Base-by-base conservation (phyloP, 2,888 invertebrate species). In the Camptogramma bilineatum region DNA sequence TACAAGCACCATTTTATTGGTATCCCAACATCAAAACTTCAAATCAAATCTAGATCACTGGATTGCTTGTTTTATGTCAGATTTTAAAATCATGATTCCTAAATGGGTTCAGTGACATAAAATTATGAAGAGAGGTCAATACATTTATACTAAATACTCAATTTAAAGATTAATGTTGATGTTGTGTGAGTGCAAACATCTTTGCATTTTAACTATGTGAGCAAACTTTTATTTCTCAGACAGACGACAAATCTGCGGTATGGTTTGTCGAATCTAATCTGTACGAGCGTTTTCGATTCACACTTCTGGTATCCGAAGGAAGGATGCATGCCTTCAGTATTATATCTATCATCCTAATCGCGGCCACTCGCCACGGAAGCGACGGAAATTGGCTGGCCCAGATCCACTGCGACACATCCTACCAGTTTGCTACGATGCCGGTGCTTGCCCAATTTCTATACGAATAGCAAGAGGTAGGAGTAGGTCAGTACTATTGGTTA, bases 321-420 rank as follows among this genome's bases (percentile, higher is more conserved):
- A 60, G 60, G 50, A 54, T 56, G 55, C 57, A 53, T 50, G 21
- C n/a, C 51, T 28, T 2, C 31, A 65, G 73, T 74, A n/a, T n/a
- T n/a, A n/a, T n/a, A 74, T 69, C 67, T 69, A 72, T 70, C 68
- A 59, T 71, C 73, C 76, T 79, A 70, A 75, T 76, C 71, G 74
- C 61, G 64, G 70, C 67, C 74, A 75, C 78, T 80, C 78, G 80
- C 78, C 73, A 69, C 77, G 78, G 77, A 71, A 74, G 70, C 71
- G 62, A 78, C 81, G 84, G 85, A 85, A 84, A 85, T 85, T 85
- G 83, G 72, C 79, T 78, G 74, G 66, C 79, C 79, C 72, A 75
- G 75, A 79, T 81, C 82, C 76, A 72, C 68, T 72, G 64, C 73
- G 77, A 73, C 73, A 74, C 68, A 70, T 75, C 67, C 63, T 65